phyloP scores from a whole-genome alignment of 2,113 vertebrate species.

The Cavia porcellus region DNA sequence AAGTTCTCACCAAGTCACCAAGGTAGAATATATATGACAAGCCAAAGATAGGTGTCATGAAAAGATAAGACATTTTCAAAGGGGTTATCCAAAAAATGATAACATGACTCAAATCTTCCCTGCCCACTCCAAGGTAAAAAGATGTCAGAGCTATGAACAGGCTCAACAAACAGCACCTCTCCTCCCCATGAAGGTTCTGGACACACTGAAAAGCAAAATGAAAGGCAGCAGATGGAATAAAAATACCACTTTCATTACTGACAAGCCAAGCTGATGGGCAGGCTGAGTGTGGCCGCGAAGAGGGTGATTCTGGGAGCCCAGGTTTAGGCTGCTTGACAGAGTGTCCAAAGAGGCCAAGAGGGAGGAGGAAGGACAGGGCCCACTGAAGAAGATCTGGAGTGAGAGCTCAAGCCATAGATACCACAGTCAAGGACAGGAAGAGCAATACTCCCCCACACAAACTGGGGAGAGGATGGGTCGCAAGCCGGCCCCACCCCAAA shows the following conservation, averaged over 20 bases:
- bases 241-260: not conserved
- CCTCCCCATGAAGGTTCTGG: not conserved
- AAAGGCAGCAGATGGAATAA: not conserved
- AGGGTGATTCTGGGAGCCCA: not conserved
- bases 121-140: constrained; percentile 38
- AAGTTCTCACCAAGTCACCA: constrained; percentile 54
- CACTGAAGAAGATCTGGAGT: not conserved
- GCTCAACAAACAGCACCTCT: not conserved
- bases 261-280: not conserved
- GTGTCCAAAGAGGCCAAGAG: not conserved
- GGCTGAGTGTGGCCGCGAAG: not conserved
- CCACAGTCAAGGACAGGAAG: not conserved
- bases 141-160: not conserved
- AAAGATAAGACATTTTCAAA: constrained; percentile 52
- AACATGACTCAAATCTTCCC: constrained; percentile 54
- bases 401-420: not conserved
- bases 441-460: not conserved
- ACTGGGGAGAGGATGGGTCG: not conserved
- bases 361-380: not conserved
- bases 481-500: not conserved
- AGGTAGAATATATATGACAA: constrained; percentile 73
- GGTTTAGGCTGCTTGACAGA: not conserved
- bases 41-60: constrained; percentile 48
- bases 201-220: not conserved
- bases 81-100: not conserved